Base-by-base conservation (phyloP, 2,113 vertebrate species). In the Chloropsis hardwickii region DNA sequence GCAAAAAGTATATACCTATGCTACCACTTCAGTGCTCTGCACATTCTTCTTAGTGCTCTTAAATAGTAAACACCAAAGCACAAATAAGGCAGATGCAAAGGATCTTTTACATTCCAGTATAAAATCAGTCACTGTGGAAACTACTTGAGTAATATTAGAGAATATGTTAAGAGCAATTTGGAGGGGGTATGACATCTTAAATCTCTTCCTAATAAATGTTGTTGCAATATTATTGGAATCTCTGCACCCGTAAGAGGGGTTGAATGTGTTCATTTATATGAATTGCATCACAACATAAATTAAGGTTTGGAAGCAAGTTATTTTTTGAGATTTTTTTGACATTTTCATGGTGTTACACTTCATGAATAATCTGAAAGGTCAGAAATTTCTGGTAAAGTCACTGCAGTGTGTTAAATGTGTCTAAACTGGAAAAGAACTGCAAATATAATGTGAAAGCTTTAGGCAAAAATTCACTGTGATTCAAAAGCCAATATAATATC, bases 121-220 rank as follows among this genome's bases (percentile, higher is more conserved):
- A 82, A 95, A 77, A 76, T 61, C 58, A 77, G 74, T 90, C 89
- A 82, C 62, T 91, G 72, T 88, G 74, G 79, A 90, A 95, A 95
- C 70, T 80, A 50, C 42, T 57, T 42, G 53, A 70, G 42, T 35
- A 86, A 80, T 2, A 5, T 81, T 76, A 91, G 45, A 42, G 77
- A 76, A 65, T 81, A 47, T 66, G 33, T 73, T 88, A 86, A 66
- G 47, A 65, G 16, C 9, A 53, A 45, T 83, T 92, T 62, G 80
- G 51, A 79, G 29, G 50, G 48, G 27, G 65, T 28, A 28, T 78
- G 35, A 37, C 14, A 56, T 60, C 33, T 74, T 88, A 64, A 42
- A 5, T 81, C 39, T 81, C 37, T 83, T 78, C 24, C 9, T 81
- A 19, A 67, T 81, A 90, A 77, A 88, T 83, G 29, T 2, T 29